phyloP scores from a whole-genome alignment of 1,140 invertebrate genomes.

The Pachypsylla venusta region DNA sequence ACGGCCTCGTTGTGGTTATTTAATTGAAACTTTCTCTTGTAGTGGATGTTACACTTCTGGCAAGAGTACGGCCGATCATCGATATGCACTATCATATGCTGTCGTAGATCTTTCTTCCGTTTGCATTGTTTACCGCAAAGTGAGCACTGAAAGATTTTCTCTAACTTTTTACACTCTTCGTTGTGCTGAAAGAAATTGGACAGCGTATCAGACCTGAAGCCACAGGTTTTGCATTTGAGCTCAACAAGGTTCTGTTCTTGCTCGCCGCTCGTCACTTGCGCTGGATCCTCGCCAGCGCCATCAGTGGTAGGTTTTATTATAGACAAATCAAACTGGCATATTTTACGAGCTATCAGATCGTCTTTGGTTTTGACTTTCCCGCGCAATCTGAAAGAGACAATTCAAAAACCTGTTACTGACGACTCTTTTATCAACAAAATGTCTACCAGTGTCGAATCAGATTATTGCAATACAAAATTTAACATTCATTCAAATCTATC shows the following conservation, averaged over 20 bases:
- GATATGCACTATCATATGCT: slow-evolving; percentile 61
- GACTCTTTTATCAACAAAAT: background rate
- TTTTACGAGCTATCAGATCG: background rate
- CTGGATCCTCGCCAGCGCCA: too few species aligned
- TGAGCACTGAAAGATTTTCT: background rate
- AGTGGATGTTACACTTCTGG: slow-evolving; percentile 58
- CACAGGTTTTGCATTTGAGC: background rate
- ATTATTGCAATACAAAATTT: too few species aligned
- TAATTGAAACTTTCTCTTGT: slow-evolving; percentile 29
- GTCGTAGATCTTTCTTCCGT: slow-evolving; percentile 35
- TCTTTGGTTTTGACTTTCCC: background rate
- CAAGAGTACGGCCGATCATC: slow-evolving; percentile 74
- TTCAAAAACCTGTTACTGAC: background rate
- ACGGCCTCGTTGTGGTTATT: slow-evolving; percentile 3
- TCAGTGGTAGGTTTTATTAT: background rate
- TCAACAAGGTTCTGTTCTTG: background rate
- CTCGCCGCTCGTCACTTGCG: background rate
- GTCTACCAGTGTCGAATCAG: too few species aligned
- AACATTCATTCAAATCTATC: too few species aligned
- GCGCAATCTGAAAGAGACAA: slow-evolving; percentile 5
- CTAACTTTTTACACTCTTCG: background rate
- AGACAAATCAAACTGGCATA: slow-evolving; percentile 9
- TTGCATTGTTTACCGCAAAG: slow-evolving; percentile 2
- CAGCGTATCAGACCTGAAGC: background rate
- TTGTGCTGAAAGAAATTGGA: background rate